Evolutionary conservation across 2,797 vertebrate genomes (phyloP).

Genomic region (Dipus sagitta): DNA sequence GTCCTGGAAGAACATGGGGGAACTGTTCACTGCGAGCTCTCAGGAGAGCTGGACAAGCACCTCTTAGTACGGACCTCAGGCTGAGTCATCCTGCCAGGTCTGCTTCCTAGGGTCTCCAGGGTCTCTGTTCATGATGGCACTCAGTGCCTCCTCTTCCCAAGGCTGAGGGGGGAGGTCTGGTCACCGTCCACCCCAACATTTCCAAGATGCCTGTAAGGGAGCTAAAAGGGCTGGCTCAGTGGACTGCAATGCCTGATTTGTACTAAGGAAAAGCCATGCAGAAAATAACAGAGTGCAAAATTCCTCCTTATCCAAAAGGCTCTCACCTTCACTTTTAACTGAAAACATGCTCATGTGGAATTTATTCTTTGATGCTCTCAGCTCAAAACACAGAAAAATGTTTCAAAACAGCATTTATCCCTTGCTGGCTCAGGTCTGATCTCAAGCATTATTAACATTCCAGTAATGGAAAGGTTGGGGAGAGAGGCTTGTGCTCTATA

Average conservation of each 20-base stretch:
- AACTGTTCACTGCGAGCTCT: background rate
- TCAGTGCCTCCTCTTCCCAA: background rate
- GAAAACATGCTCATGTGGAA: too few species aligned
- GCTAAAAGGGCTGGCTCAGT: slow-evolving; percentile 3
- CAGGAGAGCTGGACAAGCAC: background rate
- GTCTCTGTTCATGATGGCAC: background rate
- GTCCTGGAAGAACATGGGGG: background rate
- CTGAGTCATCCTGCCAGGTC: background rate
- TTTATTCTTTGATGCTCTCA: background rate
- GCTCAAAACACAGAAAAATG: slow-evolving; percentile 42
- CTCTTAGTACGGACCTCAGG: background rate
- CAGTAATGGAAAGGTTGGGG: background rate
- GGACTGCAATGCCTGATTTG: slow-evolving; percentile 50
- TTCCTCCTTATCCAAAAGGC: background rate
- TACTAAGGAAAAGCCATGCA: slow-evolving; percentile 32
- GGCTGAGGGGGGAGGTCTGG: background rate
- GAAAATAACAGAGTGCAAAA: slow-evolving; percentile 57
- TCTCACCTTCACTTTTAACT: background rate
- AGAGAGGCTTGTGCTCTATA: background rate
- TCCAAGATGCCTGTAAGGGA: background rate
- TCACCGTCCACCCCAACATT: slow-evolving; percentile 17
- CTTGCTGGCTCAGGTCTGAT: slow-evolving; percentile 8
- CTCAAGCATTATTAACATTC: background rate
- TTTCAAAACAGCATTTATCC: slow-evolving; percentile 27
- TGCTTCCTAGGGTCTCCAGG: background rate